These are phyloP conservation scores for Hippocampus comes DNA, from an alignment of 2,113 vertebrate genomes.

Conservation along the genomic window DNA sequence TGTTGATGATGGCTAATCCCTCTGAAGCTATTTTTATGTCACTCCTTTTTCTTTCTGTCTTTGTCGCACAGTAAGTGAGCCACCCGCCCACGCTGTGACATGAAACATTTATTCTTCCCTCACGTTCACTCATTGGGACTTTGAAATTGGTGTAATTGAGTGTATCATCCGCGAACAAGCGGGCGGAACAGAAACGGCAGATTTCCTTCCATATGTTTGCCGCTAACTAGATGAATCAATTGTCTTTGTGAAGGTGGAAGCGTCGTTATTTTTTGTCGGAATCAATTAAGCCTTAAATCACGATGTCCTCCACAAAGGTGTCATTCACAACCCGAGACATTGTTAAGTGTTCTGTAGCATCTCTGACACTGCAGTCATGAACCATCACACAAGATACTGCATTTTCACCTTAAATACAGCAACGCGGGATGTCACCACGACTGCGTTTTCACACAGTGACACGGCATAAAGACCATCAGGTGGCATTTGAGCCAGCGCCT, in stretches of 20 bases:
- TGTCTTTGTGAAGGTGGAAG: slow-evolving; percentile 26
- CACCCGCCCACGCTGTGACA: slow-evolving; percentile 47
- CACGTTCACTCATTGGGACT: slow-evolving; percentile 53
- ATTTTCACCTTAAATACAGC: not conserved
- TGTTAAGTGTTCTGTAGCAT: not conserved
- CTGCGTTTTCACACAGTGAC: too few species aligned
- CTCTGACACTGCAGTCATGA: not conserved
- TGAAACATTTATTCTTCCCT: slow-evolving; percentile 53
- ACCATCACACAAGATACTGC: not conserved
- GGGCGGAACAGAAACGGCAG: slow-evolving; percentile 41
- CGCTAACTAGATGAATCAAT: slow-evolving; percentile 45
- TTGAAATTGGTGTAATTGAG: slow-evolving; percentile 66
- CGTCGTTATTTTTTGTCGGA: not conserved
- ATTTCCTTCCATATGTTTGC: slow-evolving; percentile 50
- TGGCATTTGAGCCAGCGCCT: too few species aligned
- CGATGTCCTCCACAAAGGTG: not conserved
- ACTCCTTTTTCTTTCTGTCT: slow-evolving; percentile 35
- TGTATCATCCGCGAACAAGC: slow-evolving; percentile 46
- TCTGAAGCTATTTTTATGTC: slow-evolving; percentile 65
- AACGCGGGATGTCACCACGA: too few species aligned
- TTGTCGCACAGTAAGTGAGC: slow-evolving; percentile 33
- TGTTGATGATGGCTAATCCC: slow-evolving; percentile 62
- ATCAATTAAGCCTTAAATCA: not conserved
- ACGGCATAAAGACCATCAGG: too few species aligned
- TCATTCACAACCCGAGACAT: not conserved